Percentiles rank a stretch among this genome's conserved stretches.
Conservation (phyloP, 1,140 invertebrate species). For the Nephila pilipes region DNA sequence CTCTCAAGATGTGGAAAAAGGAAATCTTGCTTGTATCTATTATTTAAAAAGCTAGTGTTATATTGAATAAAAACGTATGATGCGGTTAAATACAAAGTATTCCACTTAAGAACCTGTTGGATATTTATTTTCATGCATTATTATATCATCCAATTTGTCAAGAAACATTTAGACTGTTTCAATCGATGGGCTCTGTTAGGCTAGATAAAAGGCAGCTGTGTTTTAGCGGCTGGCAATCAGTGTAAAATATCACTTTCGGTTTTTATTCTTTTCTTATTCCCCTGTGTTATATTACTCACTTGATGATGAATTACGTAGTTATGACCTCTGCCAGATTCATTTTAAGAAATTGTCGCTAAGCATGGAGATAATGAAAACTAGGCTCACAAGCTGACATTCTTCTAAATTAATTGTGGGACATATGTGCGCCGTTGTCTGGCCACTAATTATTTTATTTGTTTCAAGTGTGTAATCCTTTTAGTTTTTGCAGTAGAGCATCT, state of each 20-base stretch:
- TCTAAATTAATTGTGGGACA: background rate
- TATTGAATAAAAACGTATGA: too few relatives aligned
- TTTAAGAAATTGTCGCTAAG: background rate
- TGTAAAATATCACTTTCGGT: background rate
- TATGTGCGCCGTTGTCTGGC: background rate
- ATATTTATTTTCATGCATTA: too few relatives aligned
- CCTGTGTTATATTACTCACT: background rate
- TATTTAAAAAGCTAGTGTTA: too few relatives aligned
- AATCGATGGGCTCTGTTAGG: background rate
- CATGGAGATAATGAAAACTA: background rate
- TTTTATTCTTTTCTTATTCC: background rate
- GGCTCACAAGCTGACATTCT: background rate
- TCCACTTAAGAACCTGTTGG: too few relatives aligned
- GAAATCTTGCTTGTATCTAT: too few relatives aligned
- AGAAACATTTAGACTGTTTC: background rate
- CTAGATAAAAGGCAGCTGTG: background rate
- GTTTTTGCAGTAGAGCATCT: background rate
- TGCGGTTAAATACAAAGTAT: too few relatives aligned
- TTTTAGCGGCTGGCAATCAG: background rate
- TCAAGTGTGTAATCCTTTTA: background rate
- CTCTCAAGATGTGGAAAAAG: too few relatives aligned
- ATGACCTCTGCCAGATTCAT: slow-evolving; percentile 8
- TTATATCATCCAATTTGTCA: too few relatives aligned
- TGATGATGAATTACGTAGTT: background rate
- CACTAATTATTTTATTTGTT: background rate